Evolutionary conservation across 2,888 invertebrate genomes (phyloP).

Genomic region (Acrobasis consociella): DNA sequence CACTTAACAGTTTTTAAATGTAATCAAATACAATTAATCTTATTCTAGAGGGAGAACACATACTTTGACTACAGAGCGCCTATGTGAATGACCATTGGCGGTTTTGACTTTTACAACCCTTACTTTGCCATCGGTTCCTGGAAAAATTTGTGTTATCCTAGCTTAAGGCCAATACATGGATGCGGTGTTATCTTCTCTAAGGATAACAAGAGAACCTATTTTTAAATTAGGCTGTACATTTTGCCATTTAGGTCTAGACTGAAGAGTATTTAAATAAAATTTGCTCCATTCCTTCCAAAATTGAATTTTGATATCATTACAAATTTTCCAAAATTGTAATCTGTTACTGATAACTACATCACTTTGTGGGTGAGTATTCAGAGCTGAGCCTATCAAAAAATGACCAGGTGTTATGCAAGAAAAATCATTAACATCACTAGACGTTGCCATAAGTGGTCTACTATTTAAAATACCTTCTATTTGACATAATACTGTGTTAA

Average conservation of each 20-base stretch:
- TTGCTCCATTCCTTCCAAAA: no score
- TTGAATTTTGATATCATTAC: no score
- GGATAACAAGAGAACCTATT: not conserved
- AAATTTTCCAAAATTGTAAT: no score
- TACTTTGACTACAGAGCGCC: not conserved
- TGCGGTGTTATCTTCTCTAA: not conserved
- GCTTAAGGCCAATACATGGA: not conserved
- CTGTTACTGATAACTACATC: no score
- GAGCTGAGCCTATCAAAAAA: slow-evolving; percentile 1
- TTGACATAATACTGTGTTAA: slow-evolving; percentile 22
- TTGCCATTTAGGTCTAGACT: not conserved
- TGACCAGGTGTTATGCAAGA: slow-evolving; percentile 4
- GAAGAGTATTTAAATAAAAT: no score
- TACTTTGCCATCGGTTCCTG: slow-evolving; percentile 12
- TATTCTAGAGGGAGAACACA: no score
- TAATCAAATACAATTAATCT: no score
- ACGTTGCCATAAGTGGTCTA: slow-evolving; percentile 14
- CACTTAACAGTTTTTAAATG: no score
- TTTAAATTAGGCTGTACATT: slow-evolving; percentile 1
- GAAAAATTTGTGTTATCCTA: slow-evolving; percentile 8
- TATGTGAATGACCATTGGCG: slow-evolving; percentile 8
- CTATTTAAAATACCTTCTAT: slow-evolving; percentile 23
- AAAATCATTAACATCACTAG: slow-evolving; percentile 11
- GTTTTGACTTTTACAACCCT: slow-evolving; percentile 15
- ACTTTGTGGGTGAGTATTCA: no score